Conservation (phyloP, 1,140 invertebrate genomes). For the Tenebrio molitor region DNA sequence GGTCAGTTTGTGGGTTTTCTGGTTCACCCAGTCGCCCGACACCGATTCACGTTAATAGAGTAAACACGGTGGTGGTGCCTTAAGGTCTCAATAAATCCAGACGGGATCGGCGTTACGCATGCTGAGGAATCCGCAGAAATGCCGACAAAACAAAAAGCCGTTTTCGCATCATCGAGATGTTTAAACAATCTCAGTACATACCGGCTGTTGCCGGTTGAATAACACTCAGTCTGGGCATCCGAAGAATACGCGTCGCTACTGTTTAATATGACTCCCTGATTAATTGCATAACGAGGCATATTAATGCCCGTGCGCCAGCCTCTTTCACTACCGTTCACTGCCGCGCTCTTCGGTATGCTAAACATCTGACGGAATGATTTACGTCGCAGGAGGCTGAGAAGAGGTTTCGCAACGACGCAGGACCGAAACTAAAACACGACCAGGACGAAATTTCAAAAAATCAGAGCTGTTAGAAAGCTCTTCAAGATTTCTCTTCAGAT, state of each 20-base stretch:
- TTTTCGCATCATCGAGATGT: conserved; percentile 48
- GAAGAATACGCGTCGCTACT: conserved; percentile 61
- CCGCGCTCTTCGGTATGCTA: conserved; percentile 52
- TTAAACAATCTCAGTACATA: conserved; percentile 56
- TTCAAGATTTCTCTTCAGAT: too few species aligned
- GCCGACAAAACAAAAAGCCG: conserved; percentile 21
- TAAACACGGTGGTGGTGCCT: conserved; percentile 11
- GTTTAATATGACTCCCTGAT: conserved; percentile 62
- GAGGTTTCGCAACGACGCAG: conserved; percentile 6
- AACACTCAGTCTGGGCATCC: conserved; percentile 52
- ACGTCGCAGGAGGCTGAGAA: conserved; percentile 18
- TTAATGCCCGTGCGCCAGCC: conserved; percentile 59
- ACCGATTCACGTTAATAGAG: not conserved
- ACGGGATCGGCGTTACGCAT: too few species aligned
- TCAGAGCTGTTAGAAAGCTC: too few species aligned
- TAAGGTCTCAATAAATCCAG: conserved; percentile 41
- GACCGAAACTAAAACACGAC: too few species aligned
- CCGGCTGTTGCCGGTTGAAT: conserved; percentile 42
- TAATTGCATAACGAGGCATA: conserved; percentile 61
- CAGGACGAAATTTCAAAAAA: too few species aligned
- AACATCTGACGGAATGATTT: conserved; percentile 56
- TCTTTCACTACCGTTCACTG: conserved; percentile 59
- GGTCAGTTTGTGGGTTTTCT: too few species aligned
- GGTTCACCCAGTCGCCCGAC: not conserved
- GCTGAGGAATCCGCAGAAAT: conserved; percentile 29